These are phyloP conservation scores for Congeria kusceri DNA, from an alignment of 2,888 invertebrate genomes.

Conservation along the genomic window DNA sequence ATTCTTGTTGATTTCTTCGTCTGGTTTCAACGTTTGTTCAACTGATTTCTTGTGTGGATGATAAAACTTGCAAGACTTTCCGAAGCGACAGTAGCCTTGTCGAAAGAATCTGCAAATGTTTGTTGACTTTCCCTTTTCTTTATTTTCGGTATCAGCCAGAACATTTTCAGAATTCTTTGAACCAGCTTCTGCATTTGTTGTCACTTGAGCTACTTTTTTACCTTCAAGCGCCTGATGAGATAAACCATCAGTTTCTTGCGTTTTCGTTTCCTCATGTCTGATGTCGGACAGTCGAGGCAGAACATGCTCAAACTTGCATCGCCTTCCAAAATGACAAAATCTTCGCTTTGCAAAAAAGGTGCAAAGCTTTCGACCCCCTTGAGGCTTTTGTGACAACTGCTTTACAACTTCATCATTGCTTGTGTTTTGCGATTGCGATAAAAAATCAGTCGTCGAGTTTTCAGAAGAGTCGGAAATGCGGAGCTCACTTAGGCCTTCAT, in stretches of 20 bases:
- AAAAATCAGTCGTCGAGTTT: no score
- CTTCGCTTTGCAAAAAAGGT: conserved; percentile 61
- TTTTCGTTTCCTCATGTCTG: background rate
- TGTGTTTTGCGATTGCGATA: background rate
- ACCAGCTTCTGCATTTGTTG: background rate
- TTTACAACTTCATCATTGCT: conserved; percentile 16
- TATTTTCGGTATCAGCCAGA: conserved; percentile 22
- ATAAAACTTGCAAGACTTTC: conserved; percentile 70
- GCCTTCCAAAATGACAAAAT: conserved; percentile 71
- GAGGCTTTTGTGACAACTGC: background rate
- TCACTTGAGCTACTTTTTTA: background rate
- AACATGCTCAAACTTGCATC: conserved; percentile 68
- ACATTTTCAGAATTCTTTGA: conserved; percentile 9
- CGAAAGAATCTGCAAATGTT: conserved; percentile 58
- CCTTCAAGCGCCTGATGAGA: no score
- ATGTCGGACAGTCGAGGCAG: conserved; percentile 1
- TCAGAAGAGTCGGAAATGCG: no score
- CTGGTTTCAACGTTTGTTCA: background rate
- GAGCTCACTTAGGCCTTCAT: conserved; percentile 30
- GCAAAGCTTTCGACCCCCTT: conserved; percentile 49
- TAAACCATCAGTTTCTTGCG: background rate
- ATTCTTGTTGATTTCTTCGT: background rate
- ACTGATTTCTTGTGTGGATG: conserved; percentile 52
- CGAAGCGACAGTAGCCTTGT: conserved; percentile 70
- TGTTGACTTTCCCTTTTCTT: background rate